phyloP scores from a whole-genome alignment of 2,113 vertebrate species.

The Macroglossus sobrinus region DNA sequence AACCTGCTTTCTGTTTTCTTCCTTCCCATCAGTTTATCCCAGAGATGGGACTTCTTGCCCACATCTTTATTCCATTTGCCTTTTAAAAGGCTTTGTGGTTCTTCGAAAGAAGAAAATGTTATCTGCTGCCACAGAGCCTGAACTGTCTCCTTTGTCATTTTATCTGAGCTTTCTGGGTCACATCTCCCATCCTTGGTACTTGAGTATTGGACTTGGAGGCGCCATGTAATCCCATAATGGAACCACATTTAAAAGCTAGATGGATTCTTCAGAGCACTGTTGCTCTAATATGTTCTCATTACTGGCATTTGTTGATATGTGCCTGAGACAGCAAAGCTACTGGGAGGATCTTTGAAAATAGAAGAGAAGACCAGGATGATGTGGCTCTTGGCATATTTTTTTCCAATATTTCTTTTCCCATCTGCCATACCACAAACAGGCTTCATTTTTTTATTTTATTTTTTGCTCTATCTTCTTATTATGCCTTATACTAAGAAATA shows the following conservation, averaged over 20 bases:
- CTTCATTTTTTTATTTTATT: neutral
- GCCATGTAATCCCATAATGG: slow-evolving; percentile 39
- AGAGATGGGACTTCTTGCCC: neutral
- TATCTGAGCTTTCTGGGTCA: neutral
- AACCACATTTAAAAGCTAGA: slow-evolving; percentile 17
- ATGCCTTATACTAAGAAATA: neutral
- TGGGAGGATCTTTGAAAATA: neutral
- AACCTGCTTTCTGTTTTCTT: slow-evolving; percentile 49
- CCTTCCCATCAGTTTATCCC: neutral
- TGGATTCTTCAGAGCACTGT: neutral
- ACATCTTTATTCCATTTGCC: slow-evolving; percentile 38
- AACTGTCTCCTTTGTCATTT: neutral
- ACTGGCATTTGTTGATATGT: neutral
- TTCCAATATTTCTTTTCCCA: neutral
- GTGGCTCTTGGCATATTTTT: neutral
- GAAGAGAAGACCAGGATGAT: neutral
- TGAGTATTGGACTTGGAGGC: slow-evolving; percentile 4
- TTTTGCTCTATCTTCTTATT: neutral
- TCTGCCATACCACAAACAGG: neutral
- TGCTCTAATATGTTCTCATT: neutral
- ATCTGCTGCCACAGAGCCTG: neutral
- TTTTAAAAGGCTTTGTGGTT: neutral
- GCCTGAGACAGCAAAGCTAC: neutral
- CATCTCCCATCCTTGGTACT: neutral
- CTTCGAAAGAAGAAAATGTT: neutral